These are phyloP conservation scores for Sinopyrophorus schimmeli DNA, from an alignment of 2,888 invertebrate species.

Conservation along the genomic window DNA sequence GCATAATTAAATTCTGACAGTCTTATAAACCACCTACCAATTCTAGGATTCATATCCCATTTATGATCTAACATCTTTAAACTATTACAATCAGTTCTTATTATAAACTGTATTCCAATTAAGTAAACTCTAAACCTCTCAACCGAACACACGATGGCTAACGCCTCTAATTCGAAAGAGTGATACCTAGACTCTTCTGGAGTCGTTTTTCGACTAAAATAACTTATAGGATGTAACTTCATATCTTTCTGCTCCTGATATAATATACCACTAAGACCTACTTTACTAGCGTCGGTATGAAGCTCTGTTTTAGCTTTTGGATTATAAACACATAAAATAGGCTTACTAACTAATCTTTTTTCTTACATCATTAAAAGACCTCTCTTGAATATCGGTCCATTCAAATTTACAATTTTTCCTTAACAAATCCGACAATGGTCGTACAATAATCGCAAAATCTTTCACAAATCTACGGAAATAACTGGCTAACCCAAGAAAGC, in stretches of 20 bases:
- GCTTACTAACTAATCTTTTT: constrained; percentile 23
- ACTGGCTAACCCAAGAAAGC: constrained; percentile 39
- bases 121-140: constrained; percentile 31
- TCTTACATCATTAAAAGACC: constrained; percentile 34
- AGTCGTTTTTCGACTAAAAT: constrained; percentile 17
- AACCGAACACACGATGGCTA: constrained; percentile 8
- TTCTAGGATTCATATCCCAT: too few relatives aligned
- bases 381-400: constrained; percentile 31
- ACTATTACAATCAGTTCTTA: too few relatives aligned
- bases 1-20: constrained; percentile 4
- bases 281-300: constrained; percentile 35
- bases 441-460: constrained; percentile 33
- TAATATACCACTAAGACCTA: constrained; percentile 36
- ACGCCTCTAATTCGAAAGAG: constrained; percentile 7
- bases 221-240: constrained; percentile 9
- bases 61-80: too few relatives aligned
- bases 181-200: constrained; percentile 6
- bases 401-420: constrained; percentile 32
- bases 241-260: constrained; percentile 27
- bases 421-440: constrained; percentile 34
- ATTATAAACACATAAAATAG: constrained; percentile 37
- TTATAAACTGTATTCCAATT: constrained; percentile 27
- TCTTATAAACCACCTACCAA: too few relatives aligned
- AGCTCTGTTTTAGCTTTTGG: constrained; percentile 32
- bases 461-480: constrained; percentile 40